Conservation (phyloP, 2,888 invertebrate genomes). For the Hypercompe scribonia region DNA sequence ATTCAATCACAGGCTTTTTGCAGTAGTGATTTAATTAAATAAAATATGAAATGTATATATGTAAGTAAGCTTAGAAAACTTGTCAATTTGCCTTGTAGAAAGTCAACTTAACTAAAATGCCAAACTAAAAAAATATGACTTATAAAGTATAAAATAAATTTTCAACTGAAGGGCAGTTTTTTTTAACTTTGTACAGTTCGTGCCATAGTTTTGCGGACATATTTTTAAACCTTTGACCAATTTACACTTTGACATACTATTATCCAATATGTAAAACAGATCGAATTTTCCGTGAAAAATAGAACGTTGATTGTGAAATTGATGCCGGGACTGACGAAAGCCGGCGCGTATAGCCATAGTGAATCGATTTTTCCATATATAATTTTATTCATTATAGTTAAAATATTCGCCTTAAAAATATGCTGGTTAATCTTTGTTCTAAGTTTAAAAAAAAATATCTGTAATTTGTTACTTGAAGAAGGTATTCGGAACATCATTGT, state of each 20-base stretch:
- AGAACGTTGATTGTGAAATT: constrained; percentile 1
- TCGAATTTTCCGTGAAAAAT: neutral
- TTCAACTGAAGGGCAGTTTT: constrained; percentile 24
- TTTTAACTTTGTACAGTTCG: neutral
- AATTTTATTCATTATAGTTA: neutral
- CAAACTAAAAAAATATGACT: too few species aligned
- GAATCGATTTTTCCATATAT: neutral
- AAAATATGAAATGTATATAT: too few species aligned
- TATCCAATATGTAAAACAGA: neutral
- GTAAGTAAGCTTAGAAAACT: too few species aligned
- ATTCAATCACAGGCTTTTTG: too few species aligned
- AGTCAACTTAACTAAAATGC: constrained; percentile 30
- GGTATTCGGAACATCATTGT: neutral
- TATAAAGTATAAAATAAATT: too few species aligned
- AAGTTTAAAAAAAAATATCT: neutral
- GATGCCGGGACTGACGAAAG: neutral
- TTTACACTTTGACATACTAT: constrained; percentile 1
- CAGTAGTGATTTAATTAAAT: too few species aligned
- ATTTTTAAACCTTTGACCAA: constrained; percentile 5
- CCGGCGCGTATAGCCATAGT: neutral
- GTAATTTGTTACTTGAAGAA: neutral
- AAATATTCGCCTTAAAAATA: too few species aligned
- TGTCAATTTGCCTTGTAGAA: too few species aligned
- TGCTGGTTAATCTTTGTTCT: neutral
- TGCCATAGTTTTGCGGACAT: neutral